Evolutionary conservation across 2,113 vertebrate species (phyloP).

Genomic region (Benitochromis conjunctus): DNA sequence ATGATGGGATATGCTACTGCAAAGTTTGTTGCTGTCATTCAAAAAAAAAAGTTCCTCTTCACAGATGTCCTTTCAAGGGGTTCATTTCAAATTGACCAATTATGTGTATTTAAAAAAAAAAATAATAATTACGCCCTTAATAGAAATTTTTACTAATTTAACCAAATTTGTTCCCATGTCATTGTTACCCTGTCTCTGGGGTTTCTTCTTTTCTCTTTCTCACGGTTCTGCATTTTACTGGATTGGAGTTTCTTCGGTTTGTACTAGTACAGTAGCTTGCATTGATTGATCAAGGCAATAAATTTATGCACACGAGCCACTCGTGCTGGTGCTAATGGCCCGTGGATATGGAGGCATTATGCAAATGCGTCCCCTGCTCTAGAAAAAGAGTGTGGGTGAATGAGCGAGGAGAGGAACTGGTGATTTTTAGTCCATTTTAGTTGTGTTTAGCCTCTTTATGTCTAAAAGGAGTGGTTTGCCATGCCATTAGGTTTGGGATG

Average conservation of each 20-base stretch:
- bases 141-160: background rate
- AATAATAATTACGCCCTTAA: background rate
- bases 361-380: constrained; percentile 39
- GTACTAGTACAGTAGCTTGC: constrained; percentile 31
- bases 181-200: background rate
- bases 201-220: background rate
- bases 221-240: background rate
- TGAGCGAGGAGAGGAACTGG: constrained; percentile 22
- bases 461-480: constrained; percentile 21
- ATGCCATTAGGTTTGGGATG: constrained; percentile 34
- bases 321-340: constrained; percentile 58
- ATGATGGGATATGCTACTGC: background rate
- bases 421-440: constrained; percentile 46
- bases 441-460: constrained; percentile 41
- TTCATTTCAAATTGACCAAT: background rate
- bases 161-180: background rate
- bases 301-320: constrained; percentile 47
- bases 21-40: background rate
- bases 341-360: constrained; percentile 63
- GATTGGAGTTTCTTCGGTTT: background rate
- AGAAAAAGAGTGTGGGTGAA: constrained; percentile 16
- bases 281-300: constrained; percentile 59
- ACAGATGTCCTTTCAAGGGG: background rate
- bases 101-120: background rate
- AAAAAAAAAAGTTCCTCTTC: background rate